phyloP scores from a whole-genome alignment of 2,113 vertebrate species.

The Sphyrna mokarran region DNA sequence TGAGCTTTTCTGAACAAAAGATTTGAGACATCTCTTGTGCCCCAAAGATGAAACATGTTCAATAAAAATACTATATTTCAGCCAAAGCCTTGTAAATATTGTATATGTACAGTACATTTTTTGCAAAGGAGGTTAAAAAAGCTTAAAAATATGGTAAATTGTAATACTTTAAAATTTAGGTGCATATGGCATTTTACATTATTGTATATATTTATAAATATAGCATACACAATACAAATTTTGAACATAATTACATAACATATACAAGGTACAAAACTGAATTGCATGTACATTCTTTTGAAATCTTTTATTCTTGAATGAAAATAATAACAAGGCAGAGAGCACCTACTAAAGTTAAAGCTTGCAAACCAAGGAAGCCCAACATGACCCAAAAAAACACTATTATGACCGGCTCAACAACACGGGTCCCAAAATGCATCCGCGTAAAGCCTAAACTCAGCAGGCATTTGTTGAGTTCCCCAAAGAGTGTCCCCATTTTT shows the following conservation, averaged over 20 bases:
- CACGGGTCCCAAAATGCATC: slow-evolving; percentile 90
- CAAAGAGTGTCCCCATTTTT: slow-evolving; percentile 90
- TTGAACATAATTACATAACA: slow-evolving; percentile 13
- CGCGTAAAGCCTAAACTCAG: slow-evolving; percentile 77
- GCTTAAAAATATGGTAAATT: slow-evolving; percentile 22
- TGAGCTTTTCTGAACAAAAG: slow-evolving; percentile 14
- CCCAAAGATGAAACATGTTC: slow-evolving; percentile 17
- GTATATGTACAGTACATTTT: slow-evolving; percentile 28
- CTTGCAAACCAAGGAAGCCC: slow-evolving; percentile 91
- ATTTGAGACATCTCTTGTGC: not conserved
- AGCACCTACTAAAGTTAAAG: slow-evolving; percentile 84
- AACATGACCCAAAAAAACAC: slow-evolving; percentile 88
- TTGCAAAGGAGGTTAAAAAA: slow-evolving; percentile 21
- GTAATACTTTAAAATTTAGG: not conserved
- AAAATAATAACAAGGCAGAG: slow-evolving; percentile 94
- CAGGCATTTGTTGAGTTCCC: slow-evolving; percentile 88
- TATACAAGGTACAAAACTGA: not conserved
- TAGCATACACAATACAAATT: slow-evolving; percentile 26
- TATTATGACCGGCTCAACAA: slow-evolving; percentile 85
- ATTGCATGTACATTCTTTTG: not conserved
- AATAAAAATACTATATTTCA: slow-evolving; percentile 29
- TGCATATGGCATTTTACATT: not conserved
- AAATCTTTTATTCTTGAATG: slow-evolving; percentile 71
- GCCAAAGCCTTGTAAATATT: slow-evolving; percentile 34
- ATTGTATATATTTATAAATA: slow-evolving; percentile 17